These are phyloP conservation scores for Atta cephalotes DNA, from an alignment of 1,140 invertebrate genomes.

Conservation along the genomic window DNA sequence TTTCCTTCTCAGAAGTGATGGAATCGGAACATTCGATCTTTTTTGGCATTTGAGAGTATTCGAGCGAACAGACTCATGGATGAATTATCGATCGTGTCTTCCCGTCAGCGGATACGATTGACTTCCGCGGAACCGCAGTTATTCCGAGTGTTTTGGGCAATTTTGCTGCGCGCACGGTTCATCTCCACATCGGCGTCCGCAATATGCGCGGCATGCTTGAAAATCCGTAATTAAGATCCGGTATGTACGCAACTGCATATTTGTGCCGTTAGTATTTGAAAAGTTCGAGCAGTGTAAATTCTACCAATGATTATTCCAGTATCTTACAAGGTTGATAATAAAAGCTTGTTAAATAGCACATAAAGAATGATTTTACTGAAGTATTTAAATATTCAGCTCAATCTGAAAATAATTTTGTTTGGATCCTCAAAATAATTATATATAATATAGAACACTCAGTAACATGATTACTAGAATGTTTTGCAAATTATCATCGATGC, in stretches of 20 bases:
- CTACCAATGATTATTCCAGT: background rate
- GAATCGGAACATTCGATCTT: background rate
- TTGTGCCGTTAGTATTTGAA: slow-evolving; percentile 35
- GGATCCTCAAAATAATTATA: too few relatives aligned
- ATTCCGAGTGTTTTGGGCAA: slow-evolving; percentile 53
- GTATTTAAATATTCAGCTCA: too few relatives aligned
- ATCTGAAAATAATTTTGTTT: too few relatives aligned
- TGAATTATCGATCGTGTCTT: slow-evolving; percentile 22
- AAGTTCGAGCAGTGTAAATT: background rate
- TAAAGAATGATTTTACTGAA: background rate
- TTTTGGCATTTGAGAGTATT: background rate
- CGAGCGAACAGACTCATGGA: background rate
- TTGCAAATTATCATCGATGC: too few relatives aligned
- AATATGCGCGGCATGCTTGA: slow-evolving; percentile 45
- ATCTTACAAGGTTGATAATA: slow-evolving; percentile 21
- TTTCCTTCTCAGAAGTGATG: background rate
- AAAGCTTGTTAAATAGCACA: background rate
- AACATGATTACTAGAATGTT: too few relatives aligned
- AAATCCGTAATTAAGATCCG: slow-evolving; percentile 57
- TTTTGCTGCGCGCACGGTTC: slow-evolving; percentile 41
- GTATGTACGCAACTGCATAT: slow-evolving; percentile 39
- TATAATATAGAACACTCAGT: too few relatives aligned
- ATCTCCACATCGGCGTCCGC: slow-evolving; percentile 37
- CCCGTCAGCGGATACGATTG: background rate
- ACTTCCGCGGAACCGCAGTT: slow-evolving; percentile 33